Percentiles rank a stretch among this genome's conserved stretches.
These are phyloP conservation scores for Xyrichtys novacula DNA, from an alignment of 2,797 vertebrate species.

Conservation along the genomic window DNA sequence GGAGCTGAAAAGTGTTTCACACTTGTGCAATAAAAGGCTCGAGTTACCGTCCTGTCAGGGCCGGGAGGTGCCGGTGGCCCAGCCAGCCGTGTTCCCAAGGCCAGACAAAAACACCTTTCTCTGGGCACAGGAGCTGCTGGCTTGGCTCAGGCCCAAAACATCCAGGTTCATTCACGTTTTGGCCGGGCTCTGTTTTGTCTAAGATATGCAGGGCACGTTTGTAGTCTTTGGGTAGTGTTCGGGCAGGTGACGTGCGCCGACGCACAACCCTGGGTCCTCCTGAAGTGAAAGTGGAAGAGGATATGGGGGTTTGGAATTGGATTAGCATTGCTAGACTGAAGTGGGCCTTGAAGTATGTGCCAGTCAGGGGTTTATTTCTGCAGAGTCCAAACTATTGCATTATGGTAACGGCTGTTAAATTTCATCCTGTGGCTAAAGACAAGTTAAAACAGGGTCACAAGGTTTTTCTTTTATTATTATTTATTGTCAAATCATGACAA, in stretches of 20 bases:
- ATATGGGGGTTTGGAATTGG: conserved; percentile 52
- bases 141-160: conserved; percentile 78
- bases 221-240: conserved; percentile 83
- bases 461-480: conserved; percentile 49
- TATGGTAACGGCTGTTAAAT: conserved; percentile 20
- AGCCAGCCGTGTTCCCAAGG: conserved; percentile 64
- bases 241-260: conserved; percentile 68
- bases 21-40: conserved; percentile 83
- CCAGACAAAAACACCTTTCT: conserved; percentile 88
- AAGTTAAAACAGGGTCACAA: conserved; percentile 5
- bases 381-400: conserved; percentile 17
- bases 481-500: conserved; percentile 2
- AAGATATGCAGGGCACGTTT: conserved; percentile 74
- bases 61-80: conserved; percentile 59
- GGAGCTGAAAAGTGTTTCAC: conserved; percentile 82
- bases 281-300: conserved; percentile 54
- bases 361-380: conserved; percentile 56
- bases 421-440: not conserved
- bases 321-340: conserved; percentile 58
- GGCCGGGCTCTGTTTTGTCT: conserved; percentile 84
- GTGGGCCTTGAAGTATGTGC: conserved; percentile 56
- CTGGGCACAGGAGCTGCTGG: conserved; percentile 75
- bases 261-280: conserved; percentile 36
- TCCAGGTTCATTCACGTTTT: conserved; percentile 76
- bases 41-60: conserved; percentile 78